These are phyloP conservation scores for Diaphora mendica DNA, from an alignment of 2,888 invertebrate species.

Conservation along the genomic window DNA sequence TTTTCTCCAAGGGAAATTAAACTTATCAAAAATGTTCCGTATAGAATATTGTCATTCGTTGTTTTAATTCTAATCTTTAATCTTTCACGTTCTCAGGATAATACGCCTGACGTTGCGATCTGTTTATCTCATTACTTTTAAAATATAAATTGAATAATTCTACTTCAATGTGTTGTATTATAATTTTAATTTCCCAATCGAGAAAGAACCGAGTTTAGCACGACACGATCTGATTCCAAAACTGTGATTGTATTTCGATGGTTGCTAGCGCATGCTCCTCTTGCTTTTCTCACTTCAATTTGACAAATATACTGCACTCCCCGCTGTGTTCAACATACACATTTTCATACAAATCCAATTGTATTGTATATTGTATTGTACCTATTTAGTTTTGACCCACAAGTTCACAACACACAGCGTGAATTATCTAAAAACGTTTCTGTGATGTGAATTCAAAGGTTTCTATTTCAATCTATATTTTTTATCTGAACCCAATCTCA, in stretches of 20 bases:
- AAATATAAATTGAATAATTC: neutral
- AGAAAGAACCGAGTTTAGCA: conserved; percentile 43
- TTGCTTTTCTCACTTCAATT: conserved; percentile 71
- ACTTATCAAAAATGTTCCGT: neutral
- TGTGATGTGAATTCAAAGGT: conserved; percentile 39
- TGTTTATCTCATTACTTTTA: neutral
- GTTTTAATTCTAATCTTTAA: neutral
- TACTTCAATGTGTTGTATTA: neutral
- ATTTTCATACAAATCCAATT: conserved; percentile 28
- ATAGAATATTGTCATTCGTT: neutral
- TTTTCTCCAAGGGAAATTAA: conserved; percentile 43
- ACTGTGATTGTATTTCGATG: conserved; percentile 63
- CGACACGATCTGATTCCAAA: conserved; percentile 49
- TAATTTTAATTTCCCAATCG: conserved; percentile 36
- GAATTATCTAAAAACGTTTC: neutral
- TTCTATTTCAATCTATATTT: conserved; percentile 18
- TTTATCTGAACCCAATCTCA: conserved; percentile 29
- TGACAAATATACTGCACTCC: conserved; percentile 47
- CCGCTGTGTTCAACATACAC: conserved; percentile 37
- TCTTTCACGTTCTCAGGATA: neutral
- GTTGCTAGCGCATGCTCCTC: conserved; percentile 84
- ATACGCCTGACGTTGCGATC: neutral
- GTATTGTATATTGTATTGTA: conserved; percentile 37
- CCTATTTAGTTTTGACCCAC: conserved; percentile 28
- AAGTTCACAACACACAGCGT: conserved; percentile 31